phyloP scores from a whole-genome alignment of 2,888 invertebrate genomes.

The Mycalesis mineus region DNA sequence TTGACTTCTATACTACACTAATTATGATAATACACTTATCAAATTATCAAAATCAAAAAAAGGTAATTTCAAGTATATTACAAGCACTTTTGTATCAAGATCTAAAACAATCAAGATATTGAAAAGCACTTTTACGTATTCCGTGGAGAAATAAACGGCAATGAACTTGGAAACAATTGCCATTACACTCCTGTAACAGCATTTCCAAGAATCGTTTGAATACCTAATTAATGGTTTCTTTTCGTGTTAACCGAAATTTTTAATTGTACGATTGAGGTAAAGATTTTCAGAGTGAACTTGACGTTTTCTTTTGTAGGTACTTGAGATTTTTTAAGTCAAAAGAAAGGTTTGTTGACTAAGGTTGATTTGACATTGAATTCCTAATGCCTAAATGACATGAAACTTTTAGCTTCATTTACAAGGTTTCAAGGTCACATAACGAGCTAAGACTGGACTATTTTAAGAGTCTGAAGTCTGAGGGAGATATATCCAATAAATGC shows the following conservation, averaged over 20 bases:
- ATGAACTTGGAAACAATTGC: slow-evolving; percentile 1
- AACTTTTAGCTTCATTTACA: too few relatives aligned
- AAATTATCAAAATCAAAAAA: too few relatives aligned
- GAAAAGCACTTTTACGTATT: too few relatives aligned
- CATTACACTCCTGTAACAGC: neutral
- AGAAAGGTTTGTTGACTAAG: neutral
- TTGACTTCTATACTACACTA: neutral
- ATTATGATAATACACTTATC: slow-evolving; percentile 1
- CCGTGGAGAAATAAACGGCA: neutral
- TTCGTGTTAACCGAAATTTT: neutral
- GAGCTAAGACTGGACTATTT: too few relatives aligned
- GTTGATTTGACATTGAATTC: neutral
- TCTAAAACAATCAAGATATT: too few relatives aligned
- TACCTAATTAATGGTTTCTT: slow-evolving; percentile 3
- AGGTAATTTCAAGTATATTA: too few relatives aligned
- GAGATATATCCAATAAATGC: too few relatives aligned
- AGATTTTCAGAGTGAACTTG: neutral
- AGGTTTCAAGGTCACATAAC: too few relatives aligned
- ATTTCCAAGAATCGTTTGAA: neutral
- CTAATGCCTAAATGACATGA: neutral
- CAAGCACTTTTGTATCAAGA: too few relatives aligned
- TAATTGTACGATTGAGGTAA: neutral
- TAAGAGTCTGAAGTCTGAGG: too few relatives aligned
- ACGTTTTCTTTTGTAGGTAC: neutral
- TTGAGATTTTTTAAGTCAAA: neutral